A percentile compares a stretch with the other conserved stretches of the same genome.
Conservation (phyloP, 2,113 vertebrate genomes). For the Epinephelus cyanopodus region DNA sequence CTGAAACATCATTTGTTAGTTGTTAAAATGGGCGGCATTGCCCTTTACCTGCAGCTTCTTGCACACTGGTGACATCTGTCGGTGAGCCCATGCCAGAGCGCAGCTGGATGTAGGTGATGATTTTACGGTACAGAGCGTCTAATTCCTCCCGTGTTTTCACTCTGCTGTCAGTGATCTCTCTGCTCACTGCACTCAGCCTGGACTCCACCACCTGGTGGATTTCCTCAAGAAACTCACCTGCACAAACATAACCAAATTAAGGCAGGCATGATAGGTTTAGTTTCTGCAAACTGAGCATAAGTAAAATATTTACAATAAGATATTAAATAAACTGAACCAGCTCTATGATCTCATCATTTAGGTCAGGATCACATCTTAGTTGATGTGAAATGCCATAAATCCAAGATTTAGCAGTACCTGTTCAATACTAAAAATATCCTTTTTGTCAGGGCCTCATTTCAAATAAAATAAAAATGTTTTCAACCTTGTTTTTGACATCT, state of each 20-base stretch:
- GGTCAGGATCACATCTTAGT: too few species aligned
- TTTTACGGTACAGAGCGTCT: slow-evolving; percentile 85
- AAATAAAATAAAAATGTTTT: too few species aligned
- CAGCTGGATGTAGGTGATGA: slow-evolving; percentile 87
- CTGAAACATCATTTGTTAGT: background rate
- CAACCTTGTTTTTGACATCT: too few species aligned
- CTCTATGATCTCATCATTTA: too few species aligned
- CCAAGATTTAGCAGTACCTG: too few species aligned
- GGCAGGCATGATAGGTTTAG: too few species aligned
- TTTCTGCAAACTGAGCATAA: too few species aligned
- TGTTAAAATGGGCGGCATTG: background rate
- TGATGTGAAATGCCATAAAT: too few species aligned
- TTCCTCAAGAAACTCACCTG: slow-evolving; percentile 89
- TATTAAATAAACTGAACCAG: too few species aligned
- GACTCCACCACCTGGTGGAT: slow-evolving; percentile 84
- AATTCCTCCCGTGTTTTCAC: slow-evolving; percentile 81
- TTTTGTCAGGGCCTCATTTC: too few species aligned
- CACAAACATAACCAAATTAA: background rate
- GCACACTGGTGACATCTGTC: slow-evolving; percentile 44
- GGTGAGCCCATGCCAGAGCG: slow-evolving; percentile 82
- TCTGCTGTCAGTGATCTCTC: slow-evolving; percentile 88
- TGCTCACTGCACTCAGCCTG: slow-evolving; percentile 82
- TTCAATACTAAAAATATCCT: too few species aligned
- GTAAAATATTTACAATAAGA: too few species aligned
- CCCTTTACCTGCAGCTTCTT: slow-evolving; percentile 71